Conservation (phyloP, 2,888 invertebrate genomes). For the Drosophila testacea region DNA sequence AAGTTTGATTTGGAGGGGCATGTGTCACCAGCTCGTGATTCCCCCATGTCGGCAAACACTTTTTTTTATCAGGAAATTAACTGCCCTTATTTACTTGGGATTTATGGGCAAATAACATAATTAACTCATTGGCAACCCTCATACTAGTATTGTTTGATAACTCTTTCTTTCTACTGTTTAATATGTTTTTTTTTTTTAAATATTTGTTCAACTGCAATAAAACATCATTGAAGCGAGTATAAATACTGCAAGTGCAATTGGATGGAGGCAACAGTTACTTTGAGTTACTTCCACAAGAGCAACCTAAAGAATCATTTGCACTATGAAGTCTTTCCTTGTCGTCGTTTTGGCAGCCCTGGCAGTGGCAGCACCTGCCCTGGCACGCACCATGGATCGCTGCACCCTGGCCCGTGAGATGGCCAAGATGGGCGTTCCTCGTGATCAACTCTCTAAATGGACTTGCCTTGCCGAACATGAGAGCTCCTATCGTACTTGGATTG, state of each 20-base stretch:
- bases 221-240: slow-evolving; percentile 16
- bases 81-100: slow-evolving; percentile 32
- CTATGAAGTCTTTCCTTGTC: slow-evolving; percentile 40
- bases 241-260: slow-evolving; percentile 29
- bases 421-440: slow-evolving; percentile 70
- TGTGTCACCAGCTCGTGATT: slow-evolving; percentile 14
- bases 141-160: slow-evolving; percentile 4
- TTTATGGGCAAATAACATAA: slow-evolving; percentile 20
- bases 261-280: slow-evolving; percentile 13
- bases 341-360: slow-evolving; percentile 42
- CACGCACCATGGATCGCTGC: slow-evolving; percentile 69
- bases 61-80: slow-evolving; percentile 21
- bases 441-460: slow-evolving; percentile 71
- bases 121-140: slow-evolving; percentile 12
- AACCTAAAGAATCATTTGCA: background rate
- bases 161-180: background rate
- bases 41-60: slow-evolving; percentile 13
- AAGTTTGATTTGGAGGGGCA: background rate
- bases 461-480: slow-evolving; percentile 79
- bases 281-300: background rate
- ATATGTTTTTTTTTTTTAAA: background rate
- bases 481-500: slow-evolving; percentile 82
- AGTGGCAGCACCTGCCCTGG: slow-evolving; percentile 40
- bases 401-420: slow-evolving; percentile 70
- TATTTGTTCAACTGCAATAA: slow-evolving; percentile 25